Evolutionary conservation across 2,113 vertebrate genomes (phyloP).

Genomic region (Argyrosomus japonicus): DNA sequence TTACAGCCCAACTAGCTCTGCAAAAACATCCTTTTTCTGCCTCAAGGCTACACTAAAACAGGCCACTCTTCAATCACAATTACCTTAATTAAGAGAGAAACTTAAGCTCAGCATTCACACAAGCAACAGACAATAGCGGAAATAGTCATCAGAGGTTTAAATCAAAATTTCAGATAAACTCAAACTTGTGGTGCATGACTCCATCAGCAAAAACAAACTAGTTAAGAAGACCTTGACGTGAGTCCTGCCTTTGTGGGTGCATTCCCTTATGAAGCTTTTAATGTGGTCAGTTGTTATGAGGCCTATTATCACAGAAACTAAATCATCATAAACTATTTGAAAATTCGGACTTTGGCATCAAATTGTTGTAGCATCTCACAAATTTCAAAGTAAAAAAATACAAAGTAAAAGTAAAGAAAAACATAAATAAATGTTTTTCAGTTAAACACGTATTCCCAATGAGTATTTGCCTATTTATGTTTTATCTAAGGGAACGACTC

Average conservation of each 20-base stretch:
- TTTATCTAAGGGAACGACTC: conserved; percentile 73
- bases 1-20: conserved; percentile 59
- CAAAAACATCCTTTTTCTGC: conserved; percentile 76
- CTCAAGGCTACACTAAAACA: conserved; percentile 77
- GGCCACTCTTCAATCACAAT: conserved; percentile 82
- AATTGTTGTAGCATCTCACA: conserved; percentile 23
- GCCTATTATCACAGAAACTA: not conserved
- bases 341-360: conserved; percentile 14
- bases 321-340: conserved; percentile 8
- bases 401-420: conserved; percentile 53
- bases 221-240: conserved; percentile 32
- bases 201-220: conserved; percentile 70
- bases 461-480: conserved; percentile 79
- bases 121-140: conserved; percentile 53
- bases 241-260: not conserved
- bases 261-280: conserved; percentile 5
- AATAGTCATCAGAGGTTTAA: conserved; percentile 71
- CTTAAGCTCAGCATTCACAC: conserved; percentile 75
- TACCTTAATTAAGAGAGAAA: conserved; percentile 82
- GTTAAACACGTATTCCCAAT: conserved; percentile 70
- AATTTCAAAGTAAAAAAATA: conserved; percentile 47
- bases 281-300: not conserved
- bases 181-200: conserved; percentile 50
- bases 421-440: conserved; percentile 64
- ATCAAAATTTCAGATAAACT: conserved; percentile 66